Base-by-base conservation (phyloP, 2,113 vertebrate genomes). In the Dicaeum eximium region DNA sequence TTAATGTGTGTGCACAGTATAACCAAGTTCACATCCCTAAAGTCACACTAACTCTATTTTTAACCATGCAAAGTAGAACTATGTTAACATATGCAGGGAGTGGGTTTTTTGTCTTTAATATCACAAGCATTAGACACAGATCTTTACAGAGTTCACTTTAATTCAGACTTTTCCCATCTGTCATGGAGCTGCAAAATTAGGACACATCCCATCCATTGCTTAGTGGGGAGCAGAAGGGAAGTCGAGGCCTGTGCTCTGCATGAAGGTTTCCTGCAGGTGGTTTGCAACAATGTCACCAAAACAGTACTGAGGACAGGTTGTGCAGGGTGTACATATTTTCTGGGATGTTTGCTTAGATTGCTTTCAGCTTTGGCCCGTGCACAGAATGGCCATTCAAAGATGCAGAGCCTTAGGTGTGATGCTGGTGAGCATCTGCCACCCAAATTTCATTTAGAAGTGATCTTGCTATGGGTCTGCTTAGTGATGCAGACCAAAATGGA, bases 351-450 rank as follows among this genome's bases (percentile, higher is more conserved):
- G 21, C 22, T 69, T 7, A 22, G 22, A 10, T 18, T 74, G n/a
- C 42, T 57, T 53, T 48, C 31, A 66, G 25, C 62, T 38, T 48
- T 50, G 33, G 23, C 3, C 64, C 1, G 0, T 25, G 27, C 21
- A 20, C 22, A 13, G 35, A 45, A 66, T 6, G 50, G 31, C 22
- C 8, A 4, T 84, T 57, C 5, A 11, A 28, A 81, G 45, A 21
- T 0, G 0, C 24, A 38, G 37, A 44, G 28, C 0, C 0, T 42
- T 50, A 28, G 14, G 9, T 31, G 21, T 1, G 6, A 31, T n/a
- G 28, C 58, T 57, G 45, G 14, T 48, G n/a, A 50, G 28, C 1
- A 1, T 56, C 35, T 92, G 28, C 27, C 21, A 62, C 37, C 4
- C 57, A 44, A 61, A 53, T 53, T 86, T 84, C 6, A 11, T 77